These are phyloP conservation scores for Mus caroli DNA, from an alignment of 2,797 vertebrate species.

Conservation along the genomic window DNA sequence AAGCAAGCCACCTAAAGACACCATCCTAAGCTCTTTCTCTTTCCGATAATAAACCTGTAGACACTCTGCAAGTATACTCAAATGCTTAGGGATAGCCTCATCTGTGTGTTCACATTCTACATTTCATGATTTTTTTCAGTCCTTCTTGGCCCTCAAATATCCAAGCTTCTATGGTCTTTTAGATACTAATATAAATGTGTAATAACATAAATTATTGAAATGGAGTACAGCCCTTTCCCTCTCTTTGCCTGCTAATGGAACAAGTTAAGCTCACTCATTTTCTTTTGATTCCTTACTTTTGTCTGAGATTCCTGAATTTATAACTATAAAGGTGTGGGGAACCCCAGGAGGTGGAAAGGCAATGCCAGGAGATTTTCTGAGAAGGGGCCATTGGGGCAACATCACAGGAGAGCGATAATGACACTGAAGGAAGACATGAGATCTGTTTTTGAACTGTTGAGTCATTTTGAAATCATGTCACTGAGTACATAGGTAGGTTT, in stretches of 20 bases:
- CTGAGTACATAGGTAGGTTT: not conserved
- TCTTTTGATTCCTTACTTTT: not conserved
- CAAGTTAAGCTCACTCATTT: not conserved
- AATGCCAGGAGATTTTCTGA: not conserved
- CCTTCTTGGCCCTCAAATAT: not conserved
- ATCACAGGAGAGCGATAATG: not conserved
- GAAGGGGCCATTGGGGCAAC: not conserved
- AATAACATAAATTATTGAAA: not conserved
- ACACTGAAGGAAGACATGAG: not conserved
- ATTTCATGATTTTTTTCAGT: slow-evolving; percentile 33
- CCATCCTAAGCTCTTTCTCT: no score
- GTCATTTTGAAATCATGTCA: slow-evolving; percentile 16
- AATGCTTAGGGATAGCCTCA: not conserved
- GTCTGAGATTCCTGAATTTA: not conserved
- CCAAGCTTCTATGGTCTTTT: not conserved
- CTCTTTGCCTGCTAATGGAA: not conserved
- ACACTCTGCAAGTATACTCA: not conserved
- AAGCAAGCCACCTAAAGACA: not conserved
- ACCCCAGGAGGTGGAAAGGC: not conserved
- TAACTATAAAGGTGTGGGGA: not conserved
- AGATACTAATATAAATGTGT: not conserved
- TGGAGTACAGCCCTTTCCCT: not conserved
- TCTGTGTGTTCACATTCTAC: not conserved
- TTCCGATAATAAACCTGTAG: not conserved
- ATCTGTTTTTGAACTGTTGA: not conserved